These are phyloP conservation scores for Cuculus canorus DNA, from an alignment of 2,797 vertebrate species.

Conservation along the genomic window DNA sequence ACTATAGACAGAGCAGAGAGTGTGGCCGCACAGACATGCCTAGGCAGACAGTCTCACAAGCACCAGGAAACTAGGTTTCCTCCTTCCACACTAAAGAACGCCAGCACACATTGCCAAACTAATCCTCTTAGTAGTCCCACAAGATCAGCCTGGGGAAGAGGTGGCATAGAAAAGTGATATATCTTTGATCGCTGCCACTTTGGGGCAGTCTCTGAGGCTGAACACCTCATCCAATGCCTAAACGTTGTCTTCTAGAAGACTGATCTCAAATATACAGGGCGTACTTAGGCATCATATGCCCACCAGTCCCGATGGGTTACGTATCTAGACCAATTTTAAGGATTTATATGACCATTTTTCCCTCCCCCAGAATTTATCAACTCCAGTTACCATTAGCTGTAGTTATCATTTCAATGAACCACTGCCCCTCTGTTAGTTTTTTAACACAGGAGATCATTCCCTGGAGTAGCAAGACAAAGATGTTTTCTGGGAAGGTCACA, in stretches of 20 bases:
- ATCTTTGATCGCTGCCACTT: background rate
- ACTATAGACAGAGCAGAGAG: background rate
- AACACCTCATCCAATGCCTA: background rate
- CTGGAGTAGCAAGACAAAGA: background rate
- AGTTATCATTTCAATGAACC: slow-evolving; percentile 25
- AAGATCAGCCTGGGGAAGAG: background rate
- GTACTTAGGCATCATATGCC: background rate
- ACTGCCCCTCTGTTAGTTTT: slow-evolving; percentile 28
- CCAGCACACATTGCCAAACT: background rate
- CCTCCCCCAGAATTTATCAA: background rate
- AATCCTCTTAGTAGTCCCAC: background rate
- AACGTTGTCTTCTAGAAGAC: background rate
- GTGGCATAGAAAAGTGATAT: background rate
- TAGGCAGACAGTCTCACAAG: background rate
- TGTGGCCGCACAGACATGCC: background rate
- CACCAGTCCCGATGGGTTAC: background rate
- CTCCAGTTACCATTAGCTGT: background rate
- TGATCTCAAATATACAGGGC: background rate
- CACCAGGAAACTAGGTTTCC: background rate
- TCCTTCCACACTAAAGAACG: background rate
- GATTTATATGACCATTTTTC: slow-evolving; percentile 26
- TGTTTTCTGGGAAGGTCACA: slow-evolving; percentile 36
- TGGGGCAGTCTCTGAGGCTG: background rate
- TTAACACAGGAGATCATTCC: slow-evolving; percentile 34
- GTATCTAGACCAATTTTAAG: background rate